These are phyloP conservation scores for Listronotus oregonensis DNA, from an alignment of 1,140 invertebrate species.

Conservation along the genomic window DNA sequence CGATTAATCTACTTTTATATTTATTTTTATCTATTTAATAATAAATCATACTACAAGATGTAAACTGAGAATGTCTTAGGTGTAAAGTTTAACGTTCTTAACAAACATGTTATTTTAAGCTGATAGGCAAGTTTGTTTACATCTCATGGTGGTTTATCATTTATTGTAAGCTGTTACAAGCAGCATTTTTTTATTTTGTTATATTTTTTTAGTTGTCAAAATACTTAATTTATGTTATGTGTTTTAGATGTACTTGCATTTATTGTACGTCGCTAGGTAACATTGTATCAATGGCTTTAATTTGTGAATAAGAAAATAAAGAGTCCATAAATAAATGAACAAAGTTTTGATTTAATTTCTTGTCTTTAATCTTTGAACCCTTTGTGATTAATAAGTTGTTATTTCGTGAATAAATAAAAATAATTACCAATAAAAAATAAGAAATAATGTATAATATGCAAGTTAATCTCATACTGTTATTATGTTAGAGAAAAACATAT, in stretches of 20 bases:
- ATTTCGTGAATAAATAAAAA: no score
- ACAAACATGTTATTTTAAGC: no score
- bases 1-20: not conserved
- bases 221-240: not conserved
- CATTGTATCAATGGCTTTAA: conserved; percentile 35
- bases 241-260: conserved; percentile 5
- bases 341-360: conserved; percentile 6
- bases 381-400: not conserved
- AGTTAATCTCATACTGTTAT: no score
- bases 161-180: no score
- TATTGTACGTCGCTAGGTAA: conserved; percentile 28
- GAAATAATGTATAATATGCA: no score
- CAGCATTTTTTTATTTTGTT: not conserved
- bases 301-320: conserved; percentile 22
- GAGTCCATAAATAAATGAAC: not conserved
- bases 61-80: not conserved
- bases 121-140: no score
- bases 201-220: conserved; percentile 9
- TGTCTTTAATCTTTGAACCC: conserved; percentile 18
- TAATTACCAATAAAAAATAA: no score
- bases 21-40: conserved; percentile 11
- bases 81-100: not conserved
- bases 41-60: conserved; percentile 5
- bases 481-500: no score
- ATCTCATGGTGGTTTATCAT: no score